phyloP scores from a whole-genome alignment of 2,113 vertebrate species.

The Zapornia atra region DNA sequence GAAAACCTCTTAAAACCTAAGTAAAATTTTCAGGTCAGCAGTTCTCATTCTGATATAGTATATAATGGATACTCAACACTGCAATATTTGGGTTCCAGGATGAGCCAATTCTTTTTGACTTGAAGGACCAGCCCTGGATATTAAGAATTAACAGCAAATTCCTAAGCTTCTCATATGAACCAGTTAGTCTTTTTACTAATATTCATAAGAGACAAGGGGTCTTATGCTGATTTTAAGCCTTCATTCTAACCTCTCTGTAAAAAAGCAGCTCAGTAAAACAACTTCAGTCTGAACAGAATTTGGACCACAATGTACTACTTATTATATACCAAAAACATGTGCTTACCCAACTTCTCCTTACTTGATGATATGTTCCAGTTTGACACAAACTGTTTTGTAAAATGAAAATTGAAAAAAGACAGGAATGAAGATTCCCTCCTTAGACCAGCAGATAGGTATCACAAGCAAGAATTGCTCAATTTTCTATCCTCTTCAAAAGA shows the following conservation, averaged over 20 bases:
- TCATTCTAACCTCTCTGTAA: not conserved
- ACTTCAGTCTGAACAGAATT: not conserved
- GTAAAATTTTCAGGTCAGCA: not conserved
- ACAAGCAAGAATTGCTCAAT: constrained; percentile 10
- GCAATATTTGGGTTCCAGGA: not conserved
- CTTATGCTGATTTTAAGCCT: not conserved
- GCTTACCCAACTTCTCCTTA: constrained; percentile 35
- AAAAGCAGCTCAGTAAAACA: not conserved
- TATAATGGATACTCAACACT: not conserved
- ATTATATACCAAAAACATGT: not conserved
- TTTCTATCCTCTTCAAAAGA: constrained; percentile 25
- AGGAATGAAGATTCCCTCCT: not conserved
- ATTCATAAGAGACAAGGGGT: not conserved
- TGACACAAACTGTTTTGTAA: not conserved
- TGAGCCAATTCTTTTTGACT: not conserved
- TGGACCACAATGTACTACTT: not conserved
- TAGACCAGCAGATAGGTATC: not conserved
- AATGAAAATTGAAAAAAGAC: not conserved
- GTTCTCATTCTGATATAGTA: not conserved
- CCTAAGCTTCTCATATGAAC: not conserved
- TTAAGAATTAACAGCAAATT: not conserved
- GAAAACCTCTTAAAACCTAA: not conserved
- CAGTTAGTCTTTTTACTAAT: not conserved
- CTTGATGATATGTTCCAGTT: constrained; percentile 26
- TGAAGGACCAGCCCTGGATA: not conserved